These are phyloP conservation scores for Synanthedon formicaeformis DNA, from an alignment of 2,888 invertebrate species.

Conservation along the genomic window DNA sequence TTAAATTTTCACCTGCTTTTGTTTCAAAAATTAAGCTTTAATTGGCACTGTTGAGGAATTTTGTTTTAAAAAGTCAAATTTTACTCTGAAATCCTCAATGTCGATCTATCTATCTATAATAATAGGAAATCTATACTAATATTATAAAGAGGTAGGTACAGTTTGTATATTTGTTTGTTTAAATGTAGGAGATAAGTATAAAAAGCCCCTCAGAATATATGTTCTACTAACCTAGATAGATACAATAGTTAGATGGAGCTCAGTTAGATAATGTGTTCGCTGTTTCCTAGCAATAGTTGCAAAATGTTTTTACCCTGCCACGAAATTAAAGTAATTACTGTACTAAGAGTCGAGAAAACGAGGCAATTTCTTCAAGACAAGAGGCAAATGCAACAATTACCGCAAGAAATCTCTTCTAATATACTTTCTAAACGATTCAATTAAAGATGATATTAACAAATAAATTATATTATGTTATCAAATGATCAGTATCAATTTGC, in stretches of 20 bases:
- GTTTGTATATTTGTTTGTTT: too few relatives aligned
- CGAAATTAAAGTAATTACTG: background rate
- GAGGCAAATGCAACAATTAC: background rate
- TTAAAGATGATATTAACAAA: too few relatives aligned
- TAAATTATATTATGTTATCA: too few relatives aligned
- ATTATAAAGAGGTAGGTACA: too few relatives aligned
- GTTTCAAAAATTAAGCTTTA: background rate
- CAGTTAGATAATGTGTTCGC: background rate
- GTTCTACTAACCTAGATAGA: background rate
- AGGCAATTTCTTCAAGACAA: background rate
- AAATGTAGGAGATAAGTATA: too few relatives aligned
- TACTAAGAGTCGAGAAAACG: background rate
- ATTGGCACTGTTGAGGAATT: background rate
- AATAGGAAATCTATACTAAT: too few relatives aligned
- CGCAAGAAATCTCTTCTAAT: background rate
- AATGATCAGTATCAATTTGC: too few relatives aligned
- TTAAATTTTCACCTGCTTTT: too few relatives aligned
- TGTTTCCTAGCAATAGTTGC: background rate
- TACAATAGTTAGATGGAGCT: constrained; percentile 4
- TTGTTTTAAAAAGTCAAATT: background rate
- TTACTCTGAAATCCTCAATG: too few relatives aligned
- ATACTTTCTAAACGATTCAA: too few relatives aligned
- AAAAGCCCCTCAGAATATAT: too few relatives aligned
- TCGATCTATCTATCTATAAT: too few relatives aligned
- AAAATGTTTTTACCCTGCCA: background rate